Percentiles rank a stretch among this genome's conserved stretches.
Conservation (phyloP, 2,888 invertebrate genomes). For the Cataglyphis altisquamis region DNA sequence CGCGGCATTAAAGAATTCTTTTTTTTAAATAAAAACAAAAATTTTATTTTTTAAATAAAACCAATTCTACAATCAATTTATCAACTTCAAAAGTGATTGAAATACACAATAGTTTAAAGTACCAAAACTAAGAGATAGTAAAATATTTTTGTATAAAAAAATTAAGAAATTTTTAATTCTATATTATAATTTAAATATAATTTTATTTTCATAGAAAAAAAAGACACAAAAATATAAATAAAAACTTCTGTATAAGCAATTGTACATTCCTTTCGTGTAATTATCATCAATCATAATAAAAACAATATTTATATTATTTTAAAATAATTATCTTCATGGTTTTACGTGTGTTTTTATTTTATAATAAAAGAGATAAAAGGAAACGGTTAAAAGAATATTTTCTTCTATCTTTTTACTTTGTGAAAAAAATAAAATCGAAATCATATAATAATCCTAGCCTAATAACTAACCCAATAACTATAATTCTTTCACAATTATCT, state of each 20-base stretch:
- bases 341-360: neutral
- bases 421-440: neutral
- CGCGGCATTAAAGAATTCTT: slow-evolving; percentile 8
- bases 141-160: neutral
- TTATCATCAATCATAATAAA: neutral
- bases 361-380: neutral
- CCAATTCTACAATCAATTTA: neutral
- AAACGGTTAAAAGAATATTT: neutral
- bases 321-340: neutral
- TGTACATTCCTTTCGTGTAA: neutral
- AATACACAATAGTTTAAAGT: neutral
- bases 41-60: neutral
- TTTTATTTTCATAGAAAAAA: neutral
- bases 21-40: slow-evolving; percentile 37
- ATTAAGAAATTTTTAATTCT: neutral
- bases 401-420: neutral
- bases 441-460: neutral
- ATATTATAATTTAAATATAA: slow-evolving; percentile 1
- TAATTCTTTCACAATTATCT: neutral
- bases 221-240: neutral
- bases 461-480: neutral
- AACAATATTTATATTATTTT: neutral
- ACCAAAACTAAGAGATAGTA: neutral
- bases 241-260: neutral
- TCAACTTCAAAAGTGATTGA: neutral